phyloP scores from a whole-genome alignment of 2,888 invertebrate species.

The Taphrorychus bicolor region DNA sequence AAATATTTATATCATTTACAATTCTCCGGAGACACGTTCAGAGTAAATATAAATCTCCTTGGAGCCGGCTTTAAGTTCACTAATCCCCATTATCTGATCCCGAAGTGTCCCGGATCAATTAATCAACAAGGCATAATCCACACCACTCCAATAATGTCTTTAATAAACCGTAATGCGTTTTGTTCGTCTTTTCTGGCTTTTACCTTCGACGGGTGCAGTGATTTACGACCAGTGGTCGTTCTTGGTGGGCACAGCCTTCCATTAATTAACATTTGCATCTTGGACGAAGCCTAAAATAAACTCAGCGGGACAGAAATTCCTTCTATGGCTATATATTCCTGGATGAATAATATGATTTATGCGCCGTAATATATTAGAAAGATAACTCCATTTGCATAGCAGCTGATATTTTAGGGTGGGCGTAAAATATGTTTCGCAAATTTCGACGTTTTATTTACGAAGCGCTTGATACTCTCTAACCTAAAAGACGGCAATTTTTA shows the following conservation, averaged over 20 bases:
- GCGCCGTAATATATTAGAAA: background rate
- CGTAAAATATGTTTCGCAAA: background rate
- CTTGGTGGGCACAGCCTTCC: background rate
- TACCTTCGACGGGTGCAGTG: slow-evolving; percentile 4
- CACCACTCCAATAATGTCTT: slow-evolving; percentile 6
- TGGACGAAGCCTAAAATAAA: background rate
- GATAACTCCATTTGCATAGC: background rate
- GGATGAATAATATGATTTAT: background rate
- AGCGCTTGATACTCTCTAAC: background rate
- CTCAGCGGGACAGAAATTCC: background rate
- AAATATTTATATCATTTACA: too few species aligned
- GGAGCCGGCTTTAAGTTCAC: background rate
- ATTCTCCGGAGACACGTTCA: too few species aligned
- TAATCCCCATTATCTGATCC: background rate
- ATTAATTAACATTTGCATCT: background rate
- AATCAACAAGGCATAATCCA: slow-evolving; percentile 7
- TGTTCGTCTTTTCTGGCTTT: background rate
- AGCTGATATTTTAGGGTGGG: background rate
- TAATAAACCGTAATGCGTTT: slow-evolving; percentile 20
- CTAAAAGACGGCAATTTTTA: background rate
- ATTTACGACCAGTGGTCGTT: background rate
- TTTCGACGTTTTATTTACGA: background rate
- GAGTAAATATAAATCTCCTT: background rate
- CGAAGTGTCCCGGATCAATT: background rate
- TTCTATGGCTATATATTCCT: background rate